Evolutionary conservation across 2,113 vertebrate species (phyloP).

Genomic region (Lepisosteus osseus): DNA sequence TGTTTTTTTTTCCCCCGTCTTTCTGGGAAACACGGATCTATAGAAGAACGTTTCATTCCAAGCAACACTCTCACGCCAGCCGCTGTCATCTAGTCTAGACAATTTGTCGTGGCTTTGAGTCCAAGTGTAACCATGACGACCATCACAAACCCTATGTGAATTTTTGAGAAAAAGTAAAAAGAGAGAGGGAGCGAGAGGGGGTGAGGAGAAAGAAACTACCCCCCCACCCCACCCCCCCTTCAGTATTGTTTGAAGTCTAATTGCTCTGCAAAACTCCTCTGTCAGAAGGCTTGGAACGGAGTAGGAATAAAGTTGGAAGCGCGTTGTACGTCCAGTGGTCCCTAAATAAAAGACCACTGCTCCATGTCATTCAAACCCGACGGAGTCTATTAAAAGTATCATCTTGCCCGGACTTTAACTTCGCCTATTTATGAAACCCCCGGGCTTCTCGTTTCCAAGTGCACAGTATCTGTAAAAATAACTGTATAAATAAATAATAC

Average conservation of each 20-base stretch:
- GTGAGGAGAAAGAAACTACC: slow-evolving; percentile 31
- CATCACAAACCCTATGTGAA: slow-evolving; percentile 75
- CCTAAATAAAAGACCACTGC: slow-evolving; percentile 50
- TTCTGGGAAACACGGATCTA: slow-evolving; percentile 40
- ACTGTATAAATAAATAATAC: slow-evolving; percentile 36
- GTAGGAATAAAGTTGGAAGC: slow-evolving; percentile 18
- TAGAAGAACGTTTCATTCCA: slow-evolving; percentile 67
- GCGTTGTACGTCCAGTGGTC: slow-evolving; percentile 31
- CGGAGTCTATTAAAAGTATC: slow-evolving; percentile 85
- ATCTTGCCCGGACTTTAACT: slow-evolving; percentile 70
- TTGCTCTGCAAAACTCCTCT: slow-evolving; percentile 4
- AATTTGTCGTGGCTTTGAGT: slow-evolving; percentile 72
- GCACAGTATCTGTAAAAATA: slow-evolving; percentile 56
- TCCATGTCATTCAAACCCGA: slow-evolving; percentile 73
- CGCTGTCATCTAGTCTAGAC: slow-evolving; percentile 78
- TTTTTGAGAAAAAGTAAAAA: slow-evolving; percentile 56
- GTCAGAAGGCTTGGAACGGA: slow-evolving; percentile 12
- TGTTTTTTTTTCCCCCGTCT: slow-evolving; percentile 39
- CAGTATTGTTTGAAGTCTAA: slow-evolving; percentile 39
- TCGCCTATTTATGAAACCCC: slow-evolving; percentile 82
- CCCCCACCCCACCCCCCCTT: slow-evolving; percentile 10
- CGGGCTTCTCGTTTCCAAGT: slow-evolving; percentile 55
- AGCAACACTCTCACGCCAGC: slow-evolving; percentile 69
- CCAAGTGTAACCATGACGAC: slow-evolving; percentile 85
- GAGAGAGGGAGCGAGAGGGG: slow-evolving; percentile 40